Conservation (phyloP, 2,113 vertebrate genomes). For the Anseranas semipalmata region DNA sequence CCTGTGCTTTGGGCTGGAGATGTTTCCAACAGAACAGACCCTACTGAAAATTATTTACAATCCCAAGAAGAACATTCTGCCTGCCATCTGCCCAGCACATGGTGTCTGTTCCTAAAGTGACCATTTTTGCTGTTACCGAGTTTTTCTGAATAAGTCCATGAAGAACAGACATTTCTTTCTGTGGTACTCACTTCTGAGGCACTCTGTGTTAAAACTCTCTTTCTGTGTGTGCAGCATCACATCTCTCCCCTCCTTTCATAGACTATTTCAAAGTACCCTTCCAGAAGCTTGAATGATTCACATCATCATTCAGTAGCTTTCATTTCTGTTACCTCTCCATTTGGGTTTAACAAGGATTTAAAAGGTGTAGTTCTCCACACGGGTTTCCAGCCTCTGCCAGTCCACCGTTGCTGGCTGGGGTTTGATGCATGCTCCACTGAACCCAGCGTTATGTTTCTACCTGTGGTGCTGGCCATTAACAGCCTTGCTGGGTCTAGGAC, state of each 20-base stretch:
- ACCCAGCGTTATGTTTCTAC: rapidly evolving
- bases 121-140: background rate
- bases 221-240: background rate
- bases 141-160: background rate
- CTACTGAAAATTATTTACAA: background rate
- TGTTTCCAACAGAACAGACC: background rate
- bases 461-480: background rate
- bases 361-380: background rate
- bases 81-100: background rate
- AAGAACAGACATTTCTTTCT: background rate
- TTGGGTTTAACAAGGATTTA: background rate
- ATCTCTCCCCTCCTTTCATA: background rate
- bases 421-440: background rate
- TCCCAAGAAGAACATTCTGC: background rate
- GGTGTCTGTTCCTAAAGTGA: background rate
- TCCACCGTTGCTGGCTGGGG: background rate
- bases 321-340: background rate
- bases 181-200: background rate
- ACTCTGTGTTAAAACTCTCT: background rate
- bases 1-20: background rate
- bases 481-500: background rate
- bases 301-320: background rate
- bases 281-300: background rate
- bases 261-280: background rate
- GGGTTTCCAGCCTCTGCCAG: background rate